phyloP scores from a whole-genome alignment of 1,140 invertebrate genomes.

The Scaptomyza montana region DNA sequence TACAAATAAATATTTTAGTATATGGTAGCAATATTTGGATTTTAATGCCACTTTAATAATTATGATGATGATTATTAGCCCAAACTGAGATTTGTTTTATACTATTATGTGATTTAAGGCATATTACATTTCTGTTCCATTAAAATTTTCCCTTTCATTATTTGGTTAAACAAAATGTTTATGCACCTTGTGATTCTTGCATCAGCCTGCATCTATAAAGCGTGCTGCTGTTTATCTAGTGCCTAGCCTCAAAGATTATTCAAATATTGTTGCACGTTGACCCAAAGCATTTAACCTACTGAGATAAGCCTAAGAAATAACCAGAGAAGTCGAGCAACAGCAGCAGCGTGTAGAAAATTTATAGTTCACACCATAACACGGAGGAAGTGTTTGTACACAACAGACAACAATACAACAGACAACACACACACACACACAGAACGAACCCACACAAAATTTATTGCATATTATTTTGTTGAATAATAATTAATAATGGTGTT shows the following conservation, averaged over 20 bases:
- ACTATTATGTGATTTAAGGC: slow-evolving; percentile 30
- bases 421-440: slow-evolving; percentile 11
- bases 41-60: slow-evolving; percentile 78
- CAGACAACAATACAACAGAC: not conserved
- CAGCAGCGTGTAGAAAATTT: slow-evolving; percentile 51
- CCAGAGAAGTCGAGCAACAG: not conserved
- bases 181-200: slow-evolving; percentile 37
- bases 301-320: slow-evolving; percentile 52
- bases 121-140: slow-evolving; percentile 14
- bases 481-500: too few species aligned
- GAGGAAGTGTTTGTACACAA: slow-evolving; percentile 1
- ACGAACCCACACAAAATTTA: slow-evolving; percentile 52
- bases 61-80: slow-evolving; percentile 50
- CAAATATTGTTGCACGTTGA: slow-evolving; percentile 80
- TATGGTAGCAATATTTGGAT: slow-evolving; percentile 79
- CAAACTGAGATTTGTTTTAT: slow-evolving; percentile 30
- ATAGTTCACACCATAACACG: slow-evolving; percentile 58
- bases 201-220: not conserved
- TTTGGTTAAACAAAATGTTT: not conserved
- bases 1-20: slow-evolving; percentile 73
- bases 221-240: slow-evolving; percentile 46
- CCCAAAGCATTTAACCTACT: slow-evolving; percentile 57
- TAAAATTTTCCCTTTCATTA: not conserved
- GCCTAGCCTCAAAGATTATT: slow-evolving; percentile 58
- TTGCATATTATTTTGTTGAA: slow-evolving; percentile 69